Percentiles rank a stretch among this genome's conserved stretches.
phyloP scores from a whole-genome alignment of 2,797 vertebrate species.

The Etheostoma perlongum region DNA sequence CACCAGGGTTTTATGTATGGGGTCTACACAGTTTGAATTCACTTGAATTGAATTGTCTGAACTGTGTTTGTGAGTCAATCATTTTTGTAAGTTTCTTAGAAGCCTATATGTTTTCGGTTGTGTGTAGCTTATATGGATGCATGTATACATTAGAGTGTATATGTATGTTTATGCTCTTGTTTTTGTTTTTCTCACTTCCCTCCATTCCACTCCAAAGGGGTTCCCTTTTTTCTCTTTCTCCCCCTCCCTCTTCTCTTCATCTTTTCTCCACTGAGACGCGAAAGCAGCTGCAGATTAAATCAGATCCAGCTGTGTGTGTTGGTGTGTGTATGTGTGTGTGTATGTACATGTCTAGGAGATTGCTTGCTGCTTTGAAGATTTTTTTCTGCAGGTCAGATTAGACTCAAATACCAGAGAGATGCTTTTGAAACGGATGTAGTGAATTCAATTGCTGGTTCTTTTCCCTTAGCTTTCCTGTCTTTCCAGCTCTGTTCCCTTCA shows the following conservation, averaged over 20 bases:
- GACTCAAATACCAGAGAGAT: slow-evolving; percentile 23
- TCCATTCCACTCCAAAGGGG: slow-evolving; percentile 52
- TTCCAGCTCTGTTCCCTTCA: not conserved
- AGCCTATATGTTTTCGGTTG: not conserved
- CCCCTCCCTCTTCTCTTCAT: slow-evolving; percentile 27
- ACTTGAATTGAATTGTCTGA: not conserved
- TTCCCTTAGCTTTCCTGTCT: not conserved
- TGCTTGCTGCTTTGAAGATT: slow-evolving; percentile 43
- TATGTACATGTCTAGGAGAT: slow-evolving; percentile 37
- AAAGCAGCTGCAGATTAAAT: slow-evolving; percentile 65
- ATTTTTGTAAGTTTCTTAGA: not conserved
- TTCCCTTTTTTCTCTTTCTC: slow-evolving; percentile 39
- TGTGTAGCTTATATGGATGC: not conserved
- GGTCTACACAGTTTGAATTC: slow-evolving; percentile 5
- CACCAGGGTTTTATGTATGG: slow-evolving; percentile 8
- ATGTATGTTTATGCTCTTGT: slow-evolving; percentile 31
- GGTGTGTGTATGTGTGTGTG: slow-evolving; percentile 54
- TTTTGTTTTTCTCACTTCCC: slow-evolving; percentile 62
- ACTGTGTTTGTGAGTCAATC: not conserved
- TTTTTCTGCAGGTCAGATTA: slow-evolving; percentile 44
- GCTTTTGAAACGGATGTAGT: slow-evolving; percentile 7
- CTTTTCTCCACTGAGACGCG: slow-evolving; percentile 29
- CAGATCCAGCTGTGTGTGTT: slow-evolving; percentile 68
- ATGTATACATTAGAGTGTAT: not conserved
- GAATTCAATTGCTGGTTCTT: not conserved